phyloP scores from a whole-genome alignment of 1,140 invertebrate genomes.

The Caenorhabditis latens region DNA sequence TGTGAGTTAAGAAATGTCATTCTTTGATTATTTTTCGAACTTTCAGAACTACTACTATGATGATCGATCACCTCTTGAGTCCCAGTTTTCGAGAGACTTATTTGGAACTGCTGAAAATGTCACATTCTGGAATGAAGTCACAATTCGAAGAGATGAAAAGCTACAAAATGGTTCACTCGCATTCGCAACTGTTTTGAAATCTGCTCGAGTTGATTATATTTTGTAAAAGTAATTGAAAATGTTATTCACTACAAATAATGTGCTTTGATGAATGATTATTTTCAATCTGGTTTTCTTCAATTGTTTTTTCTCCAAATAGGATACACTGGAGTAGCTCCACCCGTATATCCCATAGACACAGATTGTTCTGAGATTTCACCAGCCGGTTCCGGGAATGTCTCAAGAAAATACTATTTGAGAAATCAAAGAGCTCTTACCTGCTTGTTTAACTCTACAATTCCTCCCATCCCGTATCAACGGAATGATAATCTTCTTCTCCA shows the following conservation, averaged over 20 bases:
- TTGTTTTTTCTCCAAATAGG: background rate
- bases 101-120: conserved; percentile 30
- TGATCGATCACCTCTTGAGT: conserved; percentile 16
- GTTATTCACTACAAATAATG: too few relatives aligned
- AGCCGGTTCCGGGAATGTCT: too few relatives aligned
- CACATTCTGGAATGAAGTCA: conserved; percentile 19
- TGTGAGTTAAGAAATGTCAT: background rate
- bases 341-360: too few relatives aligned
- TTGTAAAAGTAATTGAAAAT: background rate
- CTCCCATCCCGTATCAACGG: too few relatives aligned
- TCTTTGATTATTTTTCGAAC: background rate
- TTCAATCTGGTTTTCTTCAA: background rate
- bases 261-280: background rate
- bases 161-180: background rate
- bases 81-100: conserved; percentile 19
- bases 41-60: conserved; percentile 38
- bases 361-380: too few relatives aligned
- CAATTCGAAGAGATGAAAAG: conserved; percentile 36
- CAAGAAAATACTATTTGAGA: too few relatives aligned
- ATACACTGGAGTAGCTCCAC: too few relatives aligned
- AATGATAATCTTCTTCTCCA: too few relatives aligned
- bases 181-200: conserved; percentile 22
- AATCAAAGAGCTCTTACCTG: too few relatives aligned
- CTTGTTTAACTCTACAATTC: too few relatives aligned
- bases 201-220: background rate